These are phyloP conservation scores for Oncorhynchus kisutch DNA, from an alignment of 2,113 vertebrate species.

Conservation along the genomic window DNA sequence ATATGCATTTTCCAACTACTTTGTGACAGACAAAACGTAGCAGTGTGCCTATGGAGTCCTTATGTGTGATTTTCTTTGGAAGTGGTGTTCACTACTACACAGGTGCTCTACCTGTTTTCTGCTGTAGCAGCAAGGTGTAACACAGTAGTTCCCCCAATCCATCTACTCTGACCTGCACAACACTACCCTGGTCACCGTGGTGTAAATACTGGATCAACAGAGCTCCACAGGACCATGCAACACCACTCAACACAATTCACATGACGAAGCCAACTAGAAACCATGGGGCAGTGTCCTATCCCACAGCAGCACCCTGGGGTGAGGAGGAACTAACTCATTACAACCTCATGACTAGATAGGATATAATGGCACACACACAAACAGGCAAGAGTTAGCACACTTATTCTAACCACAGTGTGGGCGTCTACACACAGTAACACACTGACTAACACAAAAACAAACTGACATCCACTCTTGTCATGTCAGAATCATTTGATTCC, in stretches of 20 bases:
- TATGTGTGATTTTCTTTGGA: not conserved
- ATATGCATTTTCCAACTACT: no score
- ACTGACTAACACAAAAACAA: not conserved
- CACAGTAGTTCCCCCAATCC: not conserved
- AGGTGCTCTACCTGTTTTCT: not conserved
- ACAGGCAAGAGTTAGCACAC: not conserved
- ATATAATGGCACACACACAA: not conserved
- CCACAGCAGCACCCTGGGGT: not conserved
- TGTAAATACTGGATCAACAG: not conserved
- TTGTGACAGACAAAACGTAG: no score
- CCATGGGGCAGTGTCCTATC: not conserved
- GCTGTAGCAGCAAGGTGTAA: not conserved
- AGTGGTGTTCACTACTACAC: not conserved
- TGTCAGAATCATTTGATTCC: no score
- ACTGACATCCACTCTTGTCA: not conserved
- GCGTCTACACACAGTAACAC: not conserved
- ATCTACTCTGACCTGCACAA: not conserved
- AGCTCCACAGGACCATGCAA: not conserved
- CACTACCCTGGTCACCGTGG: no score
- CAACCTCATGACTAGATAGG: not conserved
- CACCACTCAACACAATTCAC: not conserved
- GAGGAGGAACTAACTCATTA: not conserved
- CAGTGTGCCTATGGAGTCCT: not conserved
- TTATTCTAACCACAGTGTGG: not conserved
- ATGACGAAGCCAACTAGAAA: not conserved